Evolutionary conservation across 2,113 vertebrate species (phyloP).

Genomic region (Thamnophis sirtalis): DNA sequence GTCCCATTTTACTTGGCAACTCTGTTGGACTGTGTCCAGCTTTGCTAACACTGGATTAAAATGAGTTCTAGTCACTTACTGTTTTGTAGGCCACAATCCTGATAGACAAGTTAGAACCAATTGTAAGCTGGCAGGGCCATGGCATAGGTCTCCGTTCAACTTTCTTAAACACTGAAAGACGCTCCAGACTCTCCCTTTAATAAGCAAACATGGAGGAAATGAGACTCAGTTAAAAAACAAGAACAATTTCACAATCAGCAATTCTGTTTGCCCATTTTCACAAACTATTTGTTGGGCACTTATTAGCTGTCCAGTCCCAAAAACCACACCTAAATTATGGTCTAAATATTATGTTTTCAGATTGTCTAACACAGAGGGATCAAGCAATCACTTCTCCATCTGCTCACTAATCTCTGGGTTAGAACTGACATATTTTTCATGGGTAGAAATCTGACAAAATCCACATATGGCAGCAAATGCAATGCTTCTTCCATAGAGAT

Average conservation of each 20-base stretch:
- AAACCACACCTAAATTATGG: not conserved
- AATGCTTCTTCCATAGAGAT: not conserved
- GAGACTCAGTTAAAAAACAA: conserved; percentile 14
- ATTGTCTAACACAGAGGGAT: not conserved
- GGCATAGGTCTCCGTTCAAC: conserved; percentile 73
- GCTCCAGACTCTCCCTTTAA: conserved; percentile 85
- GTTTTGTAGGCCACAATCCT: conserved; percentile 90
- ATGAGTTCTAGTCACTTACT: conserved; percentile 69
- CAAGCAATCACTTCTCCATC: not conserved
- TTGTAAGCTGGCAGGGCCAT: conserved; percentile 90
- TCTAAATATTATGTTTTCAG: not conserved
- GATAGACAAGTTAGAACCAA: conserved; percentile 85
- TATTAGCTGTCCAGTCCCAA: not conserved
- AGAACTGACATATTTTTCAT: not conserved
- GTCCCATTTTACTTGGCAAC: not conserved
- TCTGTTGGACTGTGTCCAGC: not conserved
- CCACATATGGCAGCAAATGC: not conserved
- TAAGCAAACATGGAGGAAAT: conserved; percentile 31
- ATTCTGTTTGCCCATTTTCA: not conserved
- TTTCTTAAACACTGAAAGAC: conserved; percentile 86
- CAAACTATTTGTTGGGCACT: not conserved
- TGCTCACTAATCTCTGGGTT: not conserved
- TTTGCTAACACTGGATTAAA: conserved; percentile 1
- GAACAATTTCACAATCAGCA: not conserved
- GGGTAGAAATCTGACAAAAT: not conserved